These are phyloP conservation scores for Poeciliopsis retropinna DNA, from an alignment of 2,113 vertebrate species.

Conservation along the genomic window DNA sequence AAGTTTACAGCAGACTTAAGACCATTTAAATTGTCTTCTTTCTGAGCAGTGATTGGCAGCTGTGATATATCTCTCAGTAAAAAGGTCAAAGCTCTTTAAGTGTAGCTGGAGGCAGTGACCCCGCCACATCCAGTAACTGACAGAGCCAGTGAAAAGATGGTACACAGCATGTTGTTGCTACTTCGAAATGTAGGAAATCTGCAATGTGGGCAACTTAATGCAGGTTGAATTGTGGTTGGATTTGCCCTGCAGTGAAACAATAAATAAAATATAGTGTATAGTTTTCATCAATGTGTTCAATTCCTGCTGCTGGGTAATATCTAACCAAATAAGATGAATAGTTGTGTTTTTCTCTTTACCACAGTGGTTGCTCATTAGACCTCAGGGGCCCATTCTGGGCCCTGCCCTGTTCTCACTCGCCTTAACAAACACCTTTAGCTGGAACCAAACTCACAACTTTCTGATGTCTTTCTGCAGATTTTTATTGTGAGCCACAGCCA, in stretches of 20 bases:
- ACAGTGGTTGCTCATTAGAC: not conserved
- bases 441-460: too few relatives aligned
- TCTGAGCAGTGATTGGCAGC: not conserved
- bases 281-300: not conserved
- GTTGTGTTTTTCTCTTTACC: not conserved
- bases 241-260: not conserved
- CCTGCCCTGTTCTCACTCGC: too few relatives aligned
- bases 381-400: too few relatives aligned
- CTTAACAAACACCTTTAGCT: too few relatives aligned
- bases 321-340: not conserved
- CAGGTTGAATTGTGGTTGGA: not conserved
- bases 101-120: not conserved
- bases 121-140: not conserved
- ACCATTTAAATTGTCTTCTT: too few relatives aligned
- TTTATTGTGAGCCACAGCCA: too few relatives aligned
- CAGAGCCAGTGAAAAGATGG: not conserved
- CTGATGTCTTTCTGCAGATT: too few relatives aligned
- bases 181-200: not conserved
- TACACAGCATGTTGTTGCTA: not conserved
- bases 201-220: not conserved
- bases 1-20: not conserved
- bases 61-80: not conserved
- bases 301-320: not conserved
- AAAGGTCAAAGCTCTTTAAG: not conserved
- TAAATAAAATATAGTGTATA: not conserved